A percentile compares a stretch with the other conserved stretches of the same genome.
Conservation (phyloP, 1,140 invertebrate species). For the Aphaenogaster floridana region DNA sequence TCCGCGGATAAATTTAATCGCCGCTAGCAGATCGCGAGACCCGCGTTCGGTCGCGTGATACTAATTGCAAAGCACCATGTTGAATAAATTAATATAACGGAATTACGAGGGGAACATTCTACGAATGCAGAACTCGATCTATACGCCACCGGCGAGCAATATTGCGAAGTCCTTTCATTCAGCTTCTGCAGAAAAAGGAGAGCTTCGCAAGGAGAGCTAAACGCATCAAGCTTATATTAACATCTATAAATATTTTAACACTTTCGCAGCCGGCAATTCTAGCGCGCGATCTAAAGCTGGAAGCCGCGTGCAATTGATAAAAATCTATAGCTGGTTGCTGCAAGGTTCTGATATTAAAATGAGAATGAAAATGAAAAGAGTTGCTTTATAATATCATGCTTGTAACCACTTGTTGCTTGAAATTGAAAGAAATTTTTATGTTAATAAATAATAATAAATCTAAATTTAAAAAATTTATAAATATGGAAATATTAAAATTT, state of each 20-base stretch:
- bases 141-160: neutral
- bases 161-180: neutral
- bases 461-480: too few species aligned
- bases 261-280: too few species aligned
- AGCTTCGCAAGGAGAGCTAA: neutral
- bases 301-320: too few species aligned
- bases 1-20: slow-evolving; percentile 36
- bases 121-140: neutral
- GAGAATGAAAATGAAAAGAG: too few species aligned
- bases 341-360: too few species aligned
- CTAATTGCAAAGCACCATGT: neutral
- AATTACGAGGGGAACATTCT: neutral
- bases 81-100: slow-evolving; percentile 10
- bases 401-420: too few species aligned
- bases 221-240: neutral
- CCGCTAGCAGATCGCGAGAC: neutral
- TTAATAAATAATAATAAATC: too few species aligned
- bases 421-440: too few species aligned
- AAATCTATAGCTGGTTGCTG: too few species aligned
- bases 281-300: too few species aligned
- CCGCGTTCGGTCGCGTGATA: neutral
- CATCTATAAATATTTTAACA: neutral
- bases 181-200: neutral
- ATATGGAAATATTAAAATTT: too few species aligned
- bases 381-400: too few species aligned